These are phyloP conservation scores for Sinotaia quadrata DNA, from an alignment of 2,888 invertebrate species.

Conservation along the genomic window DNA sequence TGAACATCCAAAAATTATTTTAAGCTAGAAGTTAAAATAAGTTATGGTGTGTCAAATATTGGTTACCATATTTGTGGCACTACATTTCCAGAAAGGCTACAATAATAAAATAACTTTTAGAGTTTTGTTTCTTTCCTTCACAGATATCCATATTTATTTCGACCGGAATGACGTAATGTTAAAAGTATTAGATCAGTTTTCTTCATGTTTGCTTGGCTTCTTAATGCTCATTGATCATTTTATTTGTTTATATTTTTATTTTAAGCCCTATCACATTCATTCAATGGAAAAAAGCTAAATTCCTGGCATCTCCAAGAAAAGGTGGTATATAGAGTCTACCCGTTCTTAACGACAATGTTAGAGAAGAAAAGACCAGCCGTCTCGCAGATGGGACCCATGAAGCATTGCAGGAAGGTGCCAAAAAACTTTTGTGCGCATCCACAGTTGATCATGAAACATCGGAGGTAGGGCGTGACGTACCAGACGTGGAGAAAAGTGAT, in stretches of 20 bases:
- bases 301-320: background rate
- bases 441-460: slow-evolving; percentile 78
- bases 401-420: slow-evolving; percentile 75
- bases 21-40: no score
- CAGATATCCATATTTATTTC: no score
- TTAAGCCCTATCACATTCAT: background rate
- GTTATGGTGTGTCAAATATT: no score
- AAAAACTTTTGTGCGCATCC: slow-evolving; percentile 60
- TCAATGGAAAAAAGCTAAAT: background rate
- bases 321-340: no score
- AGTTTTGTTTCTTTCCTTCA: no score
- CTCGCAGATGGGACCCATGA: slow-evolving; percentile 79
- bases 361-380: slow-evolving; percentile 51
- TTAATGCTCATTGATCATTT: background rate
- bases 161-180: no score
- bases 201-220: background rate
- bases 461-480: slow-evolving; percentile 81
- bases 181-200: no score
- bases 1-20: no score
- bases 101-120: no score
- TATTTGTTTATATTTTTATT: background rate
- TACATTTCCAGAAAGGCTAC: no score
- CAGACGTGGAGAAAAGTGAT: slow-evolving; percentile 80
- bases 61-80: no score
- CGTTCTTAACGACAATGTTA: slow-evolving; percentile 53